phyloP scores from a whole-genome alignment of 1,140 invertebrate genomes.

The Drosophila ananassae region DNA sequence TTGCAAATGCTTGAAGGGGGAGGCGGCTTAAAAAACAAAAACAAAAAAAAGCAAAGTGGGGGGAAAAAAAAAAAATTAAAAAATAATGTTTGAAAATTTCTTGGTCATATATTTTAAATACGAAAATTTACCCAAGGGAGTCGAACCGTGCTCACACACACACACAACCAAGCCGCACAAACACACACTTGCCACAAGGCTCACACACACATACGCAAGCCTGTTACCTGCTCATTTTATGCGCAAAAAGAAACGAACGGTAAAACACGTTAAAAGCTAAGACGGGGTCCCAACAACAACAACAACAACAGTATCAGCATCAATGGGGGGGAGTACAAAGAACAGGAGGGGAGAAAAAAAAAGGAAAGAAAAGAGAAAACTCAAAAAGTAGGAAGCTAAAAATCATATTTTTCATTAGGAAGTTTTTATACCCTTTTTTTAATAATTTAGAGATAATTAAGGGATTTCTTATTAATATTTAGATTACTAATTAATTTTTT shows the following conservation, averaged over 20 bases:
- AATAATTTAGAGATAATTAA: too few relatives aligned
- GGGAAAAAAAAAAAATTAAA: constrained; percentile 66
- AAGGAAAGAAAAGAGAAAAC: neutral
- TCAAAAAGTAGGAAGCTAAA: constrained; percentile 11
- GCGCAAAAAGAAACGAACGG: constrained; percentile 78
- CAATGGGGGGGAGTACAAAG: constrained; percentile 11
- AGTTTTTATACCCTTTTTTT: constrained; percentile 3
- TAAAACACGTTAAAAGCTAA: constrained; percentile 81
- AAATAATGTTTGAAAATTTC: constrained; percentile 79
- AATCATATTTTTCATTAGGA: neutral
- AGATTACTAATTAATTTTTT: too few relatives aligned
- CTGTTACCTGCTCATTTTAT: constrained; percentile 71
- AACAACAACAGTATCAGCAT: constrained; percentile 12
- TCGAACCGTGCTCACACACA: constrained; percentile 46
- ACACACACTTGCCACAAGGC: neutral
- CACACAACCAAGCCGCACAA: constrained; percentile 14
- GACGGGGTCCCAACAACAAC: constrained; percentile 64
- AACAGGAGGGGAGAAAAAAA: neutral
- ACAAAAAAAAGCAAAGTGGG: neutral
- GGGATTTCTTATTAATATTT: too few relatives aligned
- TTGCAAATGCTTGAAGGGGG: neutral
- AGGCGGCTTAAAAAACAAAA: constrained; percentile 4
- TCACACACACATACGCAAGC: constrained; percentile 14
- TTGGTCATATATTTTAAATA: constrained; percentile 79
- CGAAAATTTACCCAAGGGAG: constrained; percentile 77